Base-by-base conservation (phyloP, 2,797 vertebrate genomes). In the Echeneis naucrates region DNA sequence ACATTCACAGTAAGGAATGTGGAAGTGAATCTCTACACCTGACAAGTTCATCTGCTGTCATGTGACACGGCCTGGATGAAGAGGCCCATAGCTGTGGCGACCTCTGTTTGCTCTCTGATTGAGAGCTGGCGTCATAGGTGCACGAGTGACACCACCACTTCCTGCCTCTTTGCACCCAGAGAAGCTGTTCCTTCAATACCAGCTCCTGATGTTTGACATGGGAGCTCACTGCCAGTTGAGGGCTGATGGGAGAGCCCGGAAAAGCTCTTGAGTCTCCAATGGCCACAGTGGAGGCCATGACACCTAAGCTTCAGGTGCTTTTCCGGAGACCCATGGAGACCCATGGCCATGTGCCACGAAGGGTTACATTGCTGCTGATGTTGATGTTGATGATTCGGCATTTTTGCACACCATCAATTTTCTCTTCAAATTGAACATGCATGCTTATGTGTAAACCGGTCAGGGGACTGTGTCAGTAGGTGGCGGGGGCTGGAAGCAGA, bases 151-250 rank as follows among this genome's bases (percentile, higher is more conserved):
- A 64, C 77, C 58, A 64, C 63, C 61, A n/a, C 58, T 60, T 61
- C 68, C 23, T 57, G 14, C 45, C 68, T 77, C 63, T 47, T 19
- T 16, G 35, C 56, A 3, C 12, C 3, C 12, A 2, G 55, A 78
- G 69, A 83, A 88, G 81, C 83, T 85, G 82, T 30, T 80, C 26
- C 72, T 60, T 71, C 77, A 78, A 77, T 75, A 65, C 61, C 4
- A 12, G 12, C 10, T 37, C 27, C 52, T 1, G 24, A 4, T 2
- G 65, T 48, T 27, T 70, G 68, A 37, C 8, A 4, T 40, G 53
- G 45, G 60, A 69, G 58, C 58, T 47, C 52, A 57, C 35, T 2
- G 19, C 32, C 23, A 13, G 35, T 32, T 5, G 1, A 55, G 32
- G 14, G 44, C 38, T 54, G 54, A 57, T 11, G 14, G 16, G 42